Evolutionary conservation across 2,113 vertebrate genomes (phyloP).

Genomic region (Rhombomys opimus): DNA sequence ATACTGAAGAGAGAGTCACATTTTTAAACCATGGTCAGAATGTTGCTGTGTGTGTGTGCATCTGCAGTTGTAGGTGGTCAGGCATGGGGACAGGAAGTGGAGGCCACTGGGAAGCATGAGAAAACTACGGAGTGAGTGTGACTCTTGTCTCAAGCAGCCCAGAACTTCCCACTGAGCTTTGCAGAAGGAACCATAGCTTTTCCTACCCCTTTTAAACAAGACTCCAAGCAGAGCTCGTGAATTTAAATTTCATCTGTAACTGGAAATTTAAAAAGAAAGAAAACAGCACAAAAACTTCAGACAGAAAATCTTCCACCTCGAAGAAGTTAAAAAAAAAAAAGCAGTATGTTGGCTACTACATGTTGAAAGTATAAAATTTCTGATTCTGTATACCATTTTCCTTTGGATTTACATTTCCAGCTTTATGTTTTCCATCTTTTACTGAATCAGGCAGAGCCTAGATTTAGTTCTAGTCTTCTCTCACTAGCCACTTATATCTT

Average conservation of each 20-base stretch:
- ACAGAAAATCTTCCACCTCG: not conserved
- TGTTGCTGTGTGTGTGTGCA: not conserved
- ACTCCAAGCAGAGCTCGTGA: not conserved
- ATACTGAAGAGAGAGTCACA: not conserved
- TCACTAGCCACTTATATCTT: not conserved
- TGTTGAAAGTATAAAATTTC: not conserved
- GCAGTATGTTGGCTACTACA: not conserved
- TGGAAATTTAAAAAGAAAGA: not conserved
- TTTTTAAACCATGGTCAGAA: constrained; percentile 2
- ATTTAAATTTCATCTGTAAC: not conserved
- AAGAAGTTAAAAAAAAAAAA: not conserved
- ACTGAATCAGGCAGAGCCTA: not conserved
- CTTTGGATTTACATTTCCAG: not conserved
- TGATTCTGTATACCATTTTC: not conserved
- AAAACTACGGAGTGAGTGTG: not conserved
- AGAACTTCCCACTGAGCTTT: not conserved
- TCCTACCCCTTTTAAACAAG: not conserved
- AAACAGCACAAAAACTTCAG: not conserved
- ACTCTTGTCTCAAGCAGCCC: not conserved
- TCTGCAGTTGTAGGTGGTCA: not conserved
- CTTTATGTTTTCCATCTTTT: not conserved
- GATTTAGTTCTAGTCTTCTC: not conserved
- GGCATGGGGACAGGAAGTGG: not conserved
- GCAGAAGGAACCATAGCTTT: not conserved
- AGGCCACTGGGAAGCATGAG: not conserved